Conservation (phyloP, 2,113 vertebrate genomes). For the Mirza zaza region DNA sequence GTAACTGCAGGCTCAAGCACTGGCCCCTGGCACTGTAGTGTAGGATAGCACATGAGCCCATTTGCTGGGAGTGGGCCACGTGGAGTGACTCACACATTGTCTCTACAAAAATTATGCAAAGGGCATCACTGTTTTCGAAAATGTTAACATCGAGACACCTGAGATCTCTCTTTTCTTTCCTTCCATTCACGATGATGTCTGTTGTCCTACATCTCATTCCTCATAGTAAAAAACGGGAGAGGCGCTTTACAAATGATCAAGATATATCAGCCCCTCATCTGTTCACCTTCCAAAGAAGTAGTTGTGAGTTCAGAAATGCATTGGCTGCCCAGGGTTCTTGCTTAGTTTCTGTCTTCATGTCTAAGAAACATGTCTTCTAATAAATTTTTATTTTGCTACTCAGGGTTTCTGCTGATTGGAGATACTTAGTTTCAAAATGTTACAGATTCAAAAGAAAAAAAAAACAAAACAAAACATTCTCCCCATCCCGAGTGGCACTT, state of each 20-base stretch:
- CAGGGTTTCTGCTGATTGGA: not conserved
- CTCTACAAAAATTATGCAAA: not conserved
- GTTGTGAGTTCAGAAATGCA: not conserved
- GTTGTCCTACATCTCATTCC: not conserved
- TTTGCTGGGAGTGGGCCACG: not conserved
- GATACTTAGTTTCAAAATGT: not conserved
- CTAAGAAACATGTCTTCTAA: not conserved
- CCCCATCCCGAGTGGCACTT: not conserved
- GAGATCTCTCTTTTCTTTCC: not conserved
- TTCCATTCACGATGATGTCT: not conserved
- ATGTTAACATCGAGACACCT: not conserved
- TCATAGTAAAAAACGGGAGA: not conserved
- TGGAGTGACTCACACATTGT: not conserved
- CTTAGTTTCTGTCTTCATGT: not conserved
- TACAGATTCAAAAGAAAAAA: not conserved
- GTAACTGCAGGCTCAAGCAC: not conserved
- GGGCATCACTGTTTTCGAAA: not conserved
- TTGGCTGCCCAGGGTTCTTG: not conserved
- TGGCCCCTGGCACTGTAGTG: not conserved
- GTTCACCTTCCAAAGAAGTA: not conserved
- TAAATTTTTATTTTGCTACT: not conserved
- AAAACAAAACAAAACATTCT: not conserved
- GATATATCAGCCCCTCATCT: not conserved
- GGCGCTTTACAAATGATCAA: not conserved
- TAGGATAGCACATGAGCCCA: not conserved